Base-by-base conservation (phyloP, 1,140 invertebrate species). In the Trissolcus basalis region DNA sequence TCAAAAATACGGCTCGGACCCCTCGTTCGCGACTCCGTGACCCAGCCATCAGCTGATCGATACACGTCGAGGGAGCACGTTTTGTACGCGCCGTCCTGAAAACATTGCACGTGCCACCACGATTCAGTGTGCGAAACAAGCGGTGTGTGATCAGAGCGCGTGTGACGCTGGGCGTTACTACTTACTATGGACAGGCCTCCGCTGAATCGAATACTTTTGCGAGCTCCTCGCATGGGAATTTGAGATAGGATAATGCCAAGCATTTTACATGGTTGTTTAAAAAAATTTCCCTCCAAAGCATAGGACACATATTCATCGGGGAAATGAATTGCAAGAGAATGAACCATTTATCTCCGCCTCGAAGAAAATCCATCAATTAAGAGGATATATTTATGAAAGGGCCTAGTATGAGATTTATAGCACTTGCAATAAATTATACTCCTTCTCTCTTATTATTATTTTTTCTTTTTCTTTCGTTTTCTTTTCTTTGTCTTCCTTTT, bases 41-140 rank as follows among this genome's bases (percentile, higher is more conserved):
- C 82, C 83, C 80, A 81, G 80, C 79, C 82, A 82, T 82, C 82
- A 83, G 82, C 81, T 83, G 83, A 85, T 83, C 83, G 82, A 85
- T 85, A 85, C 79, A 83, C 78, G 81, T 81, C 80, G 82, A 79
- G 79, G 70, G 53, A 64, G 70, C 69, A 43, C 53, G 56, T 19
- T 63, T 64, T 56, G 49, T 83, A 83, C 69, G 59, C 58, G 12
- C 81, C 70, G 45, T 71, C 39, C 76, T 76, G 64, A 83, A 84
- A 84, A 84, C 83, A 84, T 82, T 48, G 65, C 35, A 50, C 56
- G 56, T 69, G 65, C 16, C 13, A 58, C 41, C 32, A 41, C 33
- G 56, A 69, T 60, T 60, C 65, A 69, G 55, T 55, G 19, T 27
- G 45, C 48, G 11, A 41, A 53, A 60, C 53, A 27, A 32, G 14